Percentiles rank a stretch among this genome's conserved stretches.
Evolutionary conservation across 2,113 vertebrate species (phyloP).

Genomic region (Ranitomeya imitator): DNA sequence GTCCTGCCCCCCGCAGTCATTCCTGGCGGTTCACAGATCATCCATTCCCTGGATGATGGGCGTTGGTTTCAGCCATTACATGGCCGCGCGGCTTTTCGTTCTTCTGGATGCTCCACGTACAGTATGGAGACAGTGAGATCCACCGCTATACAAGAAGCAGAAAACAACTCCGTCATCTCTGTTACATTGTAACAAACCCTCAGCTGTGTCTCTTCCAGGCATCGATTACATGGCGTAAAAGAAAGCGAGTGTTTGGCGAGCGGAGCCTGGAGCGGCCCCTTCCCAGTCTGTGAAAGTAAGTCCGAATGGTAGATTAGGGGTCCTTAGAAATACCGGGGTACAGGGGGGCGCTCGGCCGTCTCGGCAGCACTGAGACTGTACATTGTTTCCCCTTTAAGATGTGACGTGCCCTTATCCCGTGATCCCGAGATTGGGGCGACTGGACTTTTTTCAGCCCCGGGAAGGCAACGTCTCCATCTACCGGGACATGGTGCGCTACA

Average conservation of each 20-base stretch:
- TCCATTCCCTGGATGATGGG: not conserved
- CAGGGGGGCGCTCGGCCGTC: not conserved
- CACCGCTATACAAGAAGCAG: too few relatives aligned
- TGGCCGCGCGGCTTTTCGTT: not conserved
- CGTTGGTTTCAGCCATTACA: not conserved
- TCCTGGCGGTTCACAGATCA: not conserved
- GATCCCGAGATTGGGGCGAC: slow-evolving; percentile 70
- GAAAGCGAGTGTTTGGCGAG: slow-evolving; percentile 73
- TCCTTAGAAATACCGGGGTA: not conserved
- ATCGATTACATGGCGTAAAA: slow-evolving; percentile 72
- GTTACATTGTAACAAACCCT: not conserved
- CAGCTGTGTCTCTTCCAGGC: slow-evolving; percentile 67
- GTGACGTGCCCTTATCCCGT: slow-evolving; percentile 77
- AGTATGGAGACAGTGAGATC: too few relatives aligned
- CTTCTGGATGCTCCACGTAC: too few relatives aligned
- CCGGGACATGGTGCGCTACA: slow-evolving; percentile 69
- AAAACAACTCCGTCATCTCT: too few relatives aligned
- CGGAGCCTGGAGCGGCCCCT: slow-evolving; percentile 75
- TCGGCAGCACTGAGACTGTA: too few relatives aligned
- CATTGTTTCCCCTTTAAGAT: slow-evolving; percentile 65
- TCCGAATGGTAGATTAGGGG: slow-evolving; percentile 12
- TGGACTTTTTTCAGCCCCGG: slow-evolving; percentile 63
- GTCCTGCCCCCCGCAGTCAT: not conserved
- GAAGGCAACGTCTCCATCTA: slow-evolving; percentile 67
- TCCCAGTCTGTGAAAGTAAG: slow-evolving; percentile 80